These are phyloP conservation scores for Gobiocypris rarus DNA, from an alignment of 2,113 vertebrate species.

Conservation along the genomic window DNA sequence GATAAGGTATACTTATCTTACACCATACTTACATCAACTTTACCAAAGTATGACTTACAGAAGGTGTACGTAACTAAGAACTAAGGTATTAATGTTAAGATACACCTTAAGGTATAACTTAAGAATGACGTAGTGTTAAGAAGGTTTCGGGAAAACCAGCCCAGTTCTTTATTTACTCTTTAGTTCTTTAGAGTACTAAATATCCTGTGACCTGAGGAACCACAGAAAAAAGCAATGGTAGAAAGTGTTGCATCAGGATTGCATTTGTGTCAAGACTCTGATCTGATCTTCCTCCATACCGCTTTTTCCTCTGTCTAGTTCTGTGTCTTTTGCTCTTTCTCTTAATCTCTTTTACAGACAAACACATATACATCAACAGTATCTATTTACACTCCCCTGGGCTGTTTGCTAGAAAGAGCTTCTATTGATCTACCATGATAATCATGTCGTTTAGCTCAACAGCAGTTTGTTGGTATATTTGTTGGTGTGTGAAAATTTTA, in stretches of 20 bases:
- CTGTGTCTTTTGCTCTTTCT: slow-evolving; percentile 25
- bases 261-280: slow-evolving; percentile 34
- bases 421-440: slow-evolving; percentile 67
- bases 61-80: too few species aligned
- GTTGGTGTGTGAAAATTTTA: slow-evolving; percentile 42
- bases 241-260: slow-evolving; percentile 43
- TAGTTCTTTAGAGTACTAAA: too few species aligned
- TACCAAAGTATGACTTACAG: too few species aligned
- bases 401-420: slow-evolving; percentile 48
- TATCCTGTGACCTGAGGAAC: not conserved
- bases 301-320: not conserved
- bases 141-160: too few species aligned
- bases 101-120: too few species aligned
- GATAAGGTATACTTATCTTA: too few species aligned
- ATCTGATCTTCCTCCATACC: not conserved
- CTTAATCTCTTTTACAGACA: slow-evolving; percentile 9
- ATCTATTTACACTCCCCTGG: slow-evolving; percentile 29
- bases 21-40: too few species aligned
- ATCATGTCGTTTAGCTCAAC: slow-evolving; percentile 59
- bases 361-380: slow-evolving; percentile 23
- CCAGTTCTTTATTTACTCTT: too few species aligned
- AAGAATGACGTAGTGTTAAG: too few species aligned
- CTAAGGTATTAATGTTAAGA: too few species aligned
- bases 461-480: slow-evolving; percentile 46
- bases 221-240: not conserved